Conservation (phyloP, 1,140 invertebrate genomes). For the Heliconius melpomene region DNA sequence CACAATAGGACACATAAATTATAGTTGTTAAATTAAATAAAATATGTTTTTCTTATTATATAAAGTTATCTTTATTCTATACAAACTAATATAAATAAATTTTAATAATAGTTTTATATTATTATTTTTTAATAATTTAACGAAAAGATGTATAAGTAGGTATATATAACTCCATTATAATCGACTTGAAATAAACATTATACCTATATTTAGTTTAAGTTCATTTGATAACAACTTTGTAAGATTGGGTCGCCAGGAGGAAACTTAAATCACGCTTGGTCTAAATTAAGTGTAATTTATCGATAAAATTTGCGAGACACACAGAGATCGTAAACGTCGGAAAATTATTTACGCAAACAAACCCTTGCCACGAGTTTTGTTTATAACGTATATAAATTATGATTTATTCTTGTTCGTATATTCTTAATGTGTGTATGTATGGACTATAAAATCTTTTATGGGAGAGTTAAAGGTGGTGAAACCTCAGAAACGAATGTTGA, state of each 20-base stretch:
- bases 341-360: conserved; percentile 67
- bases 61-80: too few species aligned
- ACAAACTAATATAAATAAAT: too few species aligned
- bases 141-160: too few species aligned
- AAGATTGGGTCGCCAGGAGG: conserved; percentile 36
- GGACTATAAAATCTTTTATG: conserved; percentile 76
- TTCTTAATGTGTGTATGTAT: conserved; percentile 75
- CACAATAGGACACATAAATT: too few species aligned
- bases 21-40: too few species aligned
- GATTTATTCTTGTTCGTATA: conserved; percentile 75
- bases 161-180: background rate
- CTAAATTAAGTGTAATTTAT: conserved; percentile 60
- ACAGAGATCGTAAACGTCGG: conserved; percentile 68
- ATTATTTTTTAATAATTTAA: too few species aligned
- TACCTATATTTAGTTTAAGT: conserved; percentile 9
- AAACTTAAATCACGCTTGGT: conserved; percentile 62
- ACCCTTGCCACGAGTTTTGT: conserved; percentile 62
- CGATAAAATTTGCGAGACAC: conserved; percentile 70
- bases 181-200: background rate
- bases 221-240: conserved; percentile 57
- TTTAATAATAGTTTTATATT: too few species aligned
- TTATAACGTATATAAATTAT: conserved; percentile 71
- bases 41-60: too few species aligned
- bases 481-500: conserved; percentile 71
- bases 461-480: conserved; percentile 68